Evolutionary conservation across 2,888 invertebrate genomes (phyloP).

Genomic region (Geophilus truncorum): DNA sequence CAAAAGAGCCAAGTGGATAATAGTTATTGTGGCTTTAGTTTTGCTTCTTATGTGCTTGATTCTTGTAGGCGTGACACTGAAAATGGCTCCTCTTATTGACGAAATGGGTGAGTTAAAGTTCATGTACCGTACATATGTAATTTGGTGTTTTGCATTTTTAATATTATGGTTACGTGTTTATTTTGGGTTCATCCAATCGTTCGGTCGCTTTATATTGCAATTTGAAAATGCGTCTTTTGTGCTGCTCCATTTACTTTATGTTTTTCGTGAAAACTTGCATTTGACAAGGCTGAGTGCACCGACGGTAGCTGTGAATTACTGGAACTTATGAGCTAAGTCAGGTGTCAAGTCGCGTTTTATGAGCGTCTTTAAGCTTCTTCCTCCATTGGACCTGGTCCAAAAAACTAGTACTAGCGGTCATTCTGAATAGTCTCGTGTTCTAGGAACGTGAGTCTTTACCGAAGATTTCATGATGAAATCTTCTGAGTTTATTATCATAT

Average conservation of each 20-base stretch:
- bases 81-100: slow-evolving; percentile 92
- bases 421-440: background rate
- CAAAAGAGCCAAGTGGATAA: slow-evolving; percentile 79
- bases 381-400: background rate
- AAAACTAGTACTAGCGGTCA: background rate
- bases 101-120: slow-evolving; percentile 77
- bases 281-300: background rate
- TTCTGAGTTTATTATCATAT: background rate
- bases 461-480: background rate
- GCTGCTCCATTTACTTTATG: background rate
- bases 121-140: background rate
- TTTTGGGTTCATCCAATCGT: background rate
- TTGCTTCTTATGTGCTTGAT: slow-evolving; percentile 82
- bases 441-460: background rate
- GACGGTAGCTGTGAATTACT: background rate
- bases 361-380: background rate
- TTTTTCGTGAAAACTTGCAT: background rate
- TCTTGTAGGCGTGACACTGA: slow-evolving; percentile 80
- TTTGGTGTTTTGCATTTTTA: background rate
- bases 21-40: slow-evolving; percentile 83
- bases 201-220: no score
- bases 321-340: background rate
- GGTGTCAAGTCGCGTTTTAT: slow-evolving; percentile 13
- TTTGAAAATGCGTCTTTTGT: background rate
- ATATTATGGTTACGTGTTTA: no score